A percentile compares a stretch with the other conserved stretches of the same genome.
Conservation (phyloP, 2,888 invertebrate genomes). For the Ligdia adustata region DNA sequence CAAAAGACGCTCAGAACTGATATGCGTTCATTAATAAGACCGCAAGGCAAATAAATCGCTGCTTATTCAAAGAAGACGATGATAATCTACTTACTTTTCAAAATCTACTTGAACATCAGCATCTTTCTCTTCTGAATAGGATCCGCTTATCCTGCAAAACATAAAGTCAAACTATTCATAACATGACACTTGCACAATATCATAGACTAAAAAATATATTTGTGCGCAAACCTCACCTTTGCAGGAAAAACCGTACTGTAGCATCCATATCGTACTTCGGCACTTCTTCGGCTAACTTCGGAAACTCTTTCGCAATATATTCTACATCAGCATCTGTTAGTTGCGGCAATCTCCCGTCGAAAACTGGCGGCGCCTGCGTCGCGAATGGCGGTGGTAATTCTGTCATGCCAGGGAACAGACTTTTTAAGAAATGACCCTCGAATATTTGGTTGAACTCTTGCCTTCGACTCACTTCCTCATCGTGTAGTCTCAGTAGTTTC, state of each 20-base stretch:
- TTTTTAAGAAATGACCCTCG: conserved; percentile 92
- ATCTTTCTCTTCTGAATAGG: conserved; percentile 62
- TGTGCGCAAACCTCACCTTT: conserved; percentile 69
- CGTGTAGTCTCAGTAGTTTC: conserved; percentile 90
- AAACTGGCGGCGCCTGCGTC: conserved; percentile 90
- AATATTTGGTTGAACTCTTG: conserved; percentile 91
- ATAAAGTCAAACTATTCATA: neutral
- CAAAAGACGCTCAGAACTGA: no score
- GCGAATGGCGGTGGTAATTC: conserved; percentile 94
- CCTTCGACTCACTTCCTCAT: conserved; percentile 91
- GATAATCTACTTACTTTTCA: conserved; percentile 62
- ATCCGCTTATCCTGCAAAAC: conserved; percentile 59
- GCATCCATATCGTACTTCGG: conserved; percentile 87
- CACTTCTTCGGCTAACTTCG: conserved; percentile 86
- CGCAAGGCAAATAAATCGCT: no score
- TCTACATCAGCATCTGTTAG: conserved; percentile 86
- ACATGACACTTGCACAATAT: neutral
- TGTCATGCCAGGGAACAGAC: conserved; percentile 95
- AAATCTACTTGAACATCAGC: conserved; percentile 72
- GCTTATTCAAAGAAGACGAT: no score
- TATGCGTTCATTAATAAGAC: no score
- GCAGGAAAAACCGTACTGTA: conserved; percentile 89
- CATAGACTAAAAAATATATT: neutral
- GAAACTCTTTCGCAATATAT: conserved; percentile 85
- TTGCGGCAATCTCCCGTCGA: conserved; percentile 89